Conservation (phyloP, 2,797 vertebrate species). For the Pampus argenteus region DNA sequence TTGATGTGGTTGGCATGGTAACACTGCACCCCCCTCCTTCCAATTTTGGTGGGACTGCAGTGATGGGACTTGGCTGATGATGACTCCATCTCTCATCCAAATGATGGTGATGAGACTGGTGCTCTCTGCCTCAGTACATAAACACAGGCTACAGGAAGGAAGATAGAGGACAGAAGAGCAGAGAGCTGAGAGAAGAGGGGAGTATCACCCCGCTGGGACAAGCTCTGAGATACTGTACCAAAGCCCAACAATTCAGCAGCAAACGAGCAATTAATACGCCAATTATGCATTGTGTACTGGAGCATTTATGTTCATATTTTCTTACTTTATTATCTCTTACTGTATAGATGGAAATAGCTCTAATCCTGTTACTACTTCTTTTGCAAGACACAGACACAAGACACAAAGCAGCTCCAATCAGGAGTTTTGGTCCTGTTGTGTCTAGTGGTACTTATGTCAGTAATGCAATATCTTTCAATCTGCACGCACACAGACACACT, state of each 20-base stretch:
- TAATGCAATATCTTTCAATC: slow-evolving; percentile 8
- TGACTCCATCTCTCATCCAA: slow-evolving; percentile 74
- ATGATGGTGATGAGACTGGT: slow-evolving; percentile 71
- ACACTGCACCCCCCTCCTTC: slow-evolving; percentile 31
- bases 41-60: slow-evolving; percentile 32
- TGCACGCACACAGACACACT: slow-evolving; percentile 5
- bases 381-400: slow-evolving; percentile 42
- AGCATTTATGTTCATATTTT: slow-evolving; percentile 62
- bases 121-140: slow-evolving; percentile 63
- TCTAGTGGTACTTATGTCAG: slow-evolving; percentile 22
- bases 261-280: slow-evolving; percentile 75
- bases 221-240: slow-evolving; percentile 40
- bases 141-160: slow-evolving; percentile 50
- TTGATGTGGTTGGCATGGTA: slow-evolving; percentile 65
- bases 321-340: slow-evolving; percentile 59
- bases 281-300: slow-evolving; percentile 58
- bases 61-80: slow-evolving; percentile 63
- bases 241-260: slow-evolving; percentile 41
- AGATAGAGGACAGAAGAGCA: slow-evolving; percentile 39
- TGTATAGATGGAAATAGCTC: slow-evolving; percentile 37
- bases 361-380: slow-evolving; percentile 15
- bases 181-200: slow-evolving; percentile 23
- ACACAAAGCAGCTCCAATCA: slow-evolving; percentile 38
- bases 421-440: slow-evolving; percentile 21
- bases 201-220: slow-evolving; percentile 42